Base-by-base conservation (phyloP, 2,113 vertebrate species). In the Pollimyrus isidori region DNA sequence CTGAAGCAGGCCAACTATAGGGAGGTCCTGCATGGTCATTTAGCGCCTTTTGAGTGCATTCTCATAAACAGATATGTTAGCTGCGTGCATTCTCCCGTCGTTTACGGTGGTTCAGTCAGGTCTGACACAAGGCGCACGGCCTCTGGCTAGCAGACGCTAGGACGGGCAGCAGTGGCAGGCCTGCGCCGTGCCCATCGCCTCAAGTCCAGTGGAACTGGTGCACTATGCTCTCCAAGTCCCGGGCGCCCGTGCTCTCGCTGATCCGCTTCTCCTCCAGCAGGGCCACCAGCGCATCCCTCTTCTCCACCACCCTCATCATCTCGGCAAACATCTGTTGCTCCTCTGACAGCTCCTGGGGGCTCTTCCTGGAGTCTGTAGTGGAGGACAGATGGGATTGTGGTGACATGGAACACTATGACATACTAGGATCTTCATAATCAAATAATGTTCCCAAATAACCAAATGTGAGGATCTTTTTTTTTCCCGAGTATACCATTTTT, bases 251-350 rank as follows among this genome's bases (percentile, higher is more conserved):
- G 92, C 93, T 94, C 92, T 98, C 97, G 91, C 93, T 95, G 89
- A 97, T 86, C 56, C 97, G 95, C 92, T 98, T 97, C 90, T 98
- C 96, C 90, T 98, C 97, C 89, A 98, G 95, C n/a, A 95, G 89
- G 4, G 94, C 93, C 0, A 98, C 95, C 0, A 98, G 93, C 88
- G 88, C 95, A 93, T 99, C 96, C 49, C 97, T 94, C 89, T 95
- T 95, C 94, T 98, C 96, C 90, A 97, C 96, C 45, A 96, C 96
- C 93, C 94, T 96, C 97, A 98, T 96, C 94, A 98, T 96, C 93
- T 97, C 94, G 0, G 91, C 89, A 92, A 99, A 94, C 90, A 97
- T 95, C 92, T 93, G 94, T 91, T 95, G 93, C 89, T 98, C 97
- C 92, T 97, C 95, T 0, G 91, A 94, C 62, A 96, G 94, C 91